Percentiles rank a stretch among this genome's conserved stretches.
These are phyloP conservation scores for Sialis lutaria DNA, from an alignment of 2,888 invertebrate genomes.

Conservation along the genomic window DNA sequence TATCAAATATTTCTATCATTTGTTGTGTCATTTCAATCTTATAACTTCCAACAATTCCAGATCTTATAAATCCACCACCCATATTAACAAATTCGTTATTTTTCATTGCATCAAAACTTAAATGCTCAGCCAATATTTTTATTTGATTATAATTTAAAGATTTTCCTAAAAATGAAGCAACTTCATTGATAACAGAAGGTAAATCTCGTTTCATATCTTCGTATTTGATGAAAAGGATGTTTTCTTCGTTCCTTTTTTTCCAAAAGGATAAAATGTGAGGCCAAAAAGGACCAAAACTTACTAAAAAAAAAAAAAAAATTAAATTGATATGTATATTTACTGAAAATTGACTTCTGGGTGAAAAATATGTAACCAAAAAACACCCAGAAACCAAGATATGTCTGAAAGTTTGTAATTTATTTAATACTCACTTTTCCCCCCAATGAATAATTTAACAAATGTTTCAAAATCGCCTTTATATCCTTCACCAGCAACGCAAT, in stretches of 20 bases:
- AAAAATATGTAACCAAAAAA: too few relatives aligned
- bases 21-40: conserved; percentile 14
- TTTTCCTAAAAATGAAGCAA: background rate
- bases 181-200: background rate
- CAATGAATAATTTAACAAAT: conserved; percentile 56
- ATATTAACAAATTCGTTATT: conserved; percentile 37
- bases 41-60: conserved; percentile 16
- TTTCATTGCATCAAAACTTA: conserved; percentile 31
- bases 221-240: conserved; percentile 61
- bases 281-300: conserved; percentile 36
- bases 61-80: conserved; percentile 20
- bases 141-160: background rate
- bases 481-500: conserved; percentile 55
- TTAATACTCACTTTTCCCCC: conserved; percentile 23
- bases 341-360: background rate
- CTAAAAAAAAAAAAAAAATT: conserved; percentile 1
- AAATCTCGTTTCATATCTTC: conserved; percentile 70
- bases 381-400: background rate
- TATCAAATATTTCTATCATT: conserved; percentile 18
- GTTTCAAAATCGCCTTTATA: conserved; percentile 42
- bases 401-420: background rate
- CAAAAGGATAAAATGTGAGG: conserved; percentile 47
- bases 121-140: conserved; percentile 14
- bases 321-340: background rate
- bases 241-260: conserved; percentile 48